Conservation (phyloP, 2,113 vertebrate species). For the Gobio gobio region DNA sequence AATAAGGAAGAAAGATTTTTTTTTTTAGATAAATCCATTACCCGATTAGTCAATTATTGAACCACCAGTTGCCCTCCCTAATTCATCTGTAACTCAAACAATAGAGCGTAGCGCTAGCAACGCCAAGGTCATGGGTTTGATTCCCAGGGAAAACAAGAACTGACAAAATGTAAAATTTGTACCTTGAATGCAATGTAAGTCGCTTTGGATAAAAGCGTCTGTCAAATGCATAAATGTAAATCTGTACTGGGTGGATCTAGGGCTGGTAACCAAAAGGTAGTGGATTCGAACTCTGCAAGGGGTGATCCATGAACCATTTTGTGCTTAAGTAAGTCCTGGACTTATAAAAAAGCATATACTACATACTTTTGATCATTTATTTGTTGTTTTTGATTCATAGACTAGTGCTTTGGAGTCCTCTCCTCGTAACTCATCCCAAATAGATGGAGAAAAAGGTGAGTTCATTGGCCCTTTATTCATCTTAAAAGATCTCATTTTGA, state of each 20-base stretch:
- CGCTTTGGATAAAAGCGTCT: too few relatives aligned
- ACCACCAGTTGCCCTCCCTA: neutral
- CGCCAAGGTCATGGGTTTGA: too few relatives aligned
- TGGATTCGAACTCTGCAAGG: neutral
- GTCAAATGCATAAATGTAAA: too few relatives aligned
- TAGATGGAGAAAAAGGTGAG: constrained; percentile 92
- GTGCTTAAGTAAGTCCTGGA: neutral
- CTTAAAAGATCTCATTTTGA: neutral
- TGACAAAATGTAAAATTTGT: too few relatives aligned
- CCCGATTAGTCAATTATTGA: neutral
- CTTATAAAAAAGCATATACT: neutral
- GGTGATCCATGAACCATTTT: neutral
- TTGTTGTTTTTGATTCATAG: constrained; percentile 65
- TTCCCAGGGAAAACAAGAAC: too few relatives aligned
- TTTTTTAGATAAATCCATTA: too few relatives aligned
- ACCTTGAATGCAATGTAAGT: too few relatives aligned
- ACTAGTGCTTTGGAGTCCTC: constrained; percentile 87
- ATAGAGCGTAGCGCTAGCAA: too few relatives aligned
- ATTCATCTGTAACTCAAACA: neutral
- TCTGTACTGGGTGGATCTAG: neutral
- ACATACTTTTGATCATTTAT: neutral
- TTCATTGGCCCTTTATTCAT: neutral
- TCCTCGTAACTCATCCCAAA: constrained; percentile 90
- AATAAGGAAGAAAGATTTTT: too few relatives aligned
- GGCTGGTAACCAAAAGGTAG: too few relatives aligned